Evolutionary conservation across 2,113 vertebrate species (phyloP), one percentile per base, ranked within the genome.

Genomic region (Gnathonemus echidnorhynchus): DNA sequence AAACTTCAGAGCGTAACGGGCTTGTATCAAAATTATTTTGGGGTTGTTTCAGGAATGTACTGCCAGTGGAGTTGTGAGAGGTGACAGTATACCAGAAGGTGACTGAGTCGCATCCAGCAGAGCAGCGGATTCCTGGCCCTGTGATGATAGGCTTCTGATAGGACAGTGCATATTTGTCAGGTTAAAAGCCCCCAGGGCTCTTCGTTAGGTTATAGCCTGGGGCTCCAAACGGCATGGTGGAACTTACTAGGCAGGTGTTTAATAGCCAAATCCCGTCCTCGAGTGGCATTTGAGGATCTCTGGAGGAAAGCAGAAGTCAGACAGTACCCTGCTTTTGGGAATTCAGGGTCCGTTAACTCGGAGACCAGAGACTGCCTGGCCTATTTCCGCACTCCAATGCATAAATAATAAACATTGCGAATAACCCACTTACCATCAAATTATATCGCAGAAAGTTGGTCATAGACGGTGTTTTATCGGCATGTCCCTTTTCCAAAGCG

Each of bases 151-250:
- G 15, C 31, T 80, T 19, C 15, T 39, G 27, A 39, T 17, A 77
- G 70, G 70, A 17, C 7, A 13, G 7, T 49, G n/a, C 48, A 24
- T 24, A 13, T 27, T 46, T 13, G 46, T 89, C 53, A 85, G 80
- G 52, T 89, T 19, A 86, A 89, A 45, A 46, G 1, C 19, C 88
- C 70, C 3, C 31, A 11, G 46, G 48, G 66, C 62, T 10, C 10
- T 87, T 87, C 56, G 42, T 90, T 87, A 87, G 42, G 42, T 74
- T 52, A 35, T 74, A 87, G 15, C 89, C 89, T 52, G 58, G 35
- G 84, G 85, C 48, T 53, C 49, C 74, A 17, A 80, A 80, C 13
- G 15, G 35, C 74, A 80, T 17, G 11, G 27, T 5, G 35, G 13
- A 31, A 58, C 19, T 53, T 53, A 27, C 27, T 87, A 15, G 17